Conservation (phyloP, 2,797 vertebrate genomes). For the Lophius americanus region DNA sequence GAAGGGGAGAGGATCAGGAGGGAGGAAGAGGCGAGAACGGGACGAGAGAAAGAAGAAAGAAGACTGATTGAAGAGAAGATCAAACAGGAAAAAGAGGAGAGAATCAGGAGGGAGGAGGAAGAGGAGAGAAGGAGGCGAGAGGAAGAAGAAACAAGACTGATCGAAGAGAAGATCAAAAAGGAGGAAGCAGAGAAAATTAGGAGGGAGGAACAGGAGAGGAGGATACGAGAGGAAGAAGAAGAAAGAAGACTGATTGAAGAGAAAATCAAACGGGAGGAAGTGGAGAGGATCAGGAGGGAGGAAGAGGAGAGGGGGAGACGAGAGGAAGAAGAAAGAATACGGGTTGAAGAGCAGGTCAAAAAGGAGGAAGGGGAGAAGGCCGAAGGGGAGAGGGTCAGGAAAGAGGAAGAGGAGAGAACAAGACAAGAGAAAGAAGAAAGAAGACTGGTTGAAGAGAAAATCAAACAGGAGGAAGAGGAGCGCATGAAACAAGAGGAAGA, state of each 20-base stretch:
- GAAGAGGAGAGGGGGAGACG: background rate
- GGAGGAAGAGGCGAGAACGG: background rate
- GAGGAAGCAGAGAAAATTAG: background rate
- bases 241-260: background rate
- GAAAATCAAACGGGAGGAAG: background rate
- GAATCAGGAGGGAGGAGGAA: background rate
- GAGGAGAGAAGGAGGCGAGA: background rate
- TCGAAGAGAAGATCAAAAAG: background rate
- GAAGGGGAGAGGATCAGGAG: background rate
- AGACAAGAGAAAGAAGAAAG: background rate
- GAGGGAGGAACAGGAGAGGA: background rate
- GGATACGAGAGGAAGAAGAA: background rate
- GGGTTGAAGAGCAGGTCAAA: too few relatives aligned
- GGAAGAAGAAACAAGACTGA: background rate
- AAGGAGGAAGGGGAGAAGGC: background rate
- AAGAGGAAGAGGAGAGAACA: background rate
- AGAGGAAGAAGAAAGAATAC: background rate
- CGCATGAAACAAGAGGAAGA: background rate
- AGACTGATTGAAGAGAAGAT: background rate
- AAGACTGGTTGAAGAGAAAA: background rate
- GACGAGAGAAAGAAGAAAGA: background rate
- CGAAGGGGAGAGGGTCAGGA: background rate
- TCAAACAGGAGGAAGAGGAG: slow-evolving; percentile 11
- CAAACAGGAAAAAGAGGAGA: background rate
- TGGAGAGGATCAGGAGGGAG: background rate